Evolutionary conservation across 64 coral and sea anemone genomes (phyloP).

Genomic region (Montipora capricornis): DNA sequence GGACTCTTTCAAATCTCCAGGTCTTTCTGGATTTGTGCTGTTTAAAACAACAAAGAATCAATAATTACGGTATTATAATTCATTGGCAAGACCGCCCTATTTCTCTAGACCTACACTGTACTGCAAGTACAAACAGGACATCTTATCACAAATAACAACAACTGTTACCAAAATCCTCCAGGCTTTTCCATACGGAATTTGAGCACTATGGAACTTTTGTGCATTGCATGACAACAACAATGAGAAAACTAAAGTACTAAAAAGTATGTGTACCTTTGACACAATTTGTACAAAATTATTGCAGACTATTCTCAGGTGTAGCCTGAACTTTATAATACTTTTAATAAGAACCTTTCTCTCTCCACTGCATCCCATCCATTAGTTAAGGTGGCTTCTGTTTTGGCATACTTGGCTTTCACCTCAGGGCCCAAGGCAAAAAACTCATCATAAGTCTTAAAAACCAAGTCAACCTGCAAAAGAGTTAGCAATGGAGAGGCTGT

Average conservation of each 20-base stretch:
- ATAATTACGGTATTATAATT: too few species aligned
- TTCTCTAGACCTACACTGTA: not conserved
- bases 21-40: constrained; percentile 73
- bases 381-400: constrained; percentile 3
- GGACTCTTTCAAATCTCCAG: constrained; percentile 84
- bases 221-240: too few species aligned
- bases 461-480: constrained; percentile 35
- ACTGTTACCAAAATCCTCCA: too few species aligned
- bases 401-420: constrained; percentile 64
- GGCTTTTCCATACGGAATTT: too few species aligned
- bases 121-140: too few species aligned
- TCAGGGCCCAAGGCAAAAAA: constrained; percentile 63
- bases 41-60: not conserved
- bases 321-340: not conserved
- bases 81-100: not conserved
- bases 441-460: constrained; percentile 36
- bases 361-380: constrained; percentile 77
- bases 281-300: too few species aligned
- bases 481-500: not conserved
- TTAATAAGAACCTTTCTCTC: constrained; percentile 13
- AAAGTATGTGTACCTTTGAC: too few species aligned
- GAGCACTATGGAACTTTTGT: too few species aligned
- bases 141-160: too few species aligned
- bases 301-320: not conserved
- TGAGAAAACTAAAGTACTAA: too few species aligned